Conservation (phyloP, 2,797 vertebrate genomes). For the Pseudopleuronectes americanus region DNA sequence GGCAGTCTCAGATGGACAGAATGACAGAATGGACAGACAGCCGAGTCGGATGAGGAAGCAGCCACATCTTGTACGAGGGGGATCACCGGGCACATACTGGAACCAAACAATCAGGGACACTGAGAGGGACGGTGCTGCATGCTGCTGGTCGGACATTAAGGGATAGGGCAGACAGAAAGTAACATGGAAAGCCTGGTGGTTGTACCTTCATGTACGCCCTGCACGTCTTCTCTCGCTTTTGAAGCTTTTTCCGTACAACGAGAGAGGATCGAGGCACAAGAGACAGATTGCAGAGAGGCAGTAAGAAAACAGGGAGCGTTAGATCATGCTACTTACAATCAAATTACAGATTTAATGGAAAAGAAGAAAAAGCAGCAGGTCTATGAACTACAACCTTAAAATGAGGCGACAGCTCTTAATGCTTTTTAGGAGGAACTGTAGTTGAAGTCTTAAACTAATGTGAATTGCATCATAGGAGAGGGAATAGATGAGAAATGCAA, state of each 20-base stretch:
- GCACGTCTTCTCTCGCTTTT: constrained; percentile 99
- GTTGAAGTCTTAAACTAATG: constrained; percentile 62
- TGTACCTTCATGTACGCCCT: constrained; percentile 99
- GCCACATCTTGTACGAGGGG: constrained; percentile 56
- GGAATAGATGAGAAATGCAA: constrained; percentile 49
- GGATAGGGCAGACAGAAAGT: constrained; percentile 76
- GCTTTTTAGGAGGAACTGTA: constrained; percentile 23
- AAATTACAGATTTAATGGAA: constrained; percentile 52
- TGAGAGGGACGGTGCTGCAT: constrained; percentile 71
- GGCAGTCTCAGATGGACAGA: constrained; percentile 54
- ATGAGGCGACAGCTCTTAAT: constrained; percentile 50
- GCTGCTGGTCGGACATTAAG: constrained; percentile 84
- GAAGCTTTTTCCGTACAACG: constrained; percentile 90
- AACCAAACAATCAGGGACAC: constrained; percentile 67
- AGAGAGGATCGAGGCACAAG: constrained; percentile 70
- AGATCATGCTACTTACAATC: constrained; percentile 71
- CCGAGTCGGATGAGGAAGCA: constrained; percentile 56
- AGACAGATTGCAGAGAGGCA: constrained; percentile 65
- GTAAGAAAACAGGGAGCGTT: constrained; percentile 65
- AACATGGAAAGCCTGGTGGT: constrained; percentile 77
- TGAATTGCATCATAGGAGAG: constrained; percentile 58
- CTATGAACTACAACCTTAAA: constrained; percentile 50
- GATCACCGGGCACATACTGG: constrained; percentile 55
- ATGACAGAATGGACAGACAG: constrained; percentile 64
- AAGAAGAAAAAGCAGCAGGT: constrained; percentile 48